phyloP scores from a whole-genome alignment of 2,797 vertebrate genomes.

The Tenualosa ilisha region DNA sequence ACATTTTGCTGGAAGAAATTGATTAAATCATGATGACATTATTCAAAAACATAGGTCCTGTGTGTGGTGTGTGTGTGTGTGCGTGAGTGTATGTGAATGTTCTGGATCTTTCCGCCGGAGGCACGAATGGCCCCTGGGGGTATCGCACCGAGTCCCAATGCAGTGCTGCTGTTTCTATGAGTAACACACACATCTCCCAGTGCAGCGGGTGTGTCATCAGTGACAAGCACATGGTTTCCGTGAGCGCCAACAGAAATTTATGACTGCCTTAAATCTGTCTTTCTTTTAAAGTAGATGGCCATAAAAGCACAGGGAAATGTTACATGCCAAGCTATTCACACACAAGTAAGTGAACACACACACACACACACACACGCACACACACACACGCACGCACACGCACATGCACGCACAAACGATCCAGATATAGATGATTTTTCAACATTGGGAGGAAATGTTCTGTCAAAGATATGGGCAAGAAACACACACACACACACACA shows the following conservation, averaged over 20 bases:
- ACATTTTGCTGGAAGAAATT: too few relatives aligned
- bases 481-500: neutral
- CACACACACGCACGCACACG: neutral
- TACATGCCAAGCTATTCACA: neutral
- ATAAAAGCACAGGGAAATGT: neutral
- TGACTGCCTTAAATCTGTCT: neutral
- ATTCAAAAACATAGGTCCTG: too few relatives aligned
- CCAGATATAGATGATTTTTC: neutral
- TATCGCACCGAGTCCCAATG: too few relatives aligned
- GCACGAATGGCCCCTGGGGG: too few relatives aligned
- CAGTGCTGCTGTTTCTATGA: too few relatives aligned
- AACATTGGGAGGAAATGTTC: neutral
- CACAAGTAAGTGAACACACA: neutral
- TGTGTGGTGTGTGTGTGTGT: neutral
- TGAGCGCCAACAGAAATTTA: neutral
- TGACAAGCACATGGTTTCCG: neutral
- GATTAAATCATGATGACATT: too few relatives aligned
- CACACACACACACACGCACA: slow-evolving; percentile 1
- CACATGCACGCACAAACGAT: neutral
- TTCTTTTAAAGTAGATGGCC: neutral
- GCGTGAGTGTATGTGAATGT: neutral
- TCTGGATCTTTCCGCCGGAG: too few relatives aligned
- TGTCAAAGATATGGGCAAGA: neutral
- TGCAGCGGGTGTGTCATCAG: neutral
- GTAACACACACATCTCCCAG: neutral